A percentile compares a stretch with the other conserved stretches of the same genome.
These are phyloP conservation scores for Dusona sp. DNA, from an alignment of 2,888 invertebrate genomes.

Conservation along the genomic window DNA sequence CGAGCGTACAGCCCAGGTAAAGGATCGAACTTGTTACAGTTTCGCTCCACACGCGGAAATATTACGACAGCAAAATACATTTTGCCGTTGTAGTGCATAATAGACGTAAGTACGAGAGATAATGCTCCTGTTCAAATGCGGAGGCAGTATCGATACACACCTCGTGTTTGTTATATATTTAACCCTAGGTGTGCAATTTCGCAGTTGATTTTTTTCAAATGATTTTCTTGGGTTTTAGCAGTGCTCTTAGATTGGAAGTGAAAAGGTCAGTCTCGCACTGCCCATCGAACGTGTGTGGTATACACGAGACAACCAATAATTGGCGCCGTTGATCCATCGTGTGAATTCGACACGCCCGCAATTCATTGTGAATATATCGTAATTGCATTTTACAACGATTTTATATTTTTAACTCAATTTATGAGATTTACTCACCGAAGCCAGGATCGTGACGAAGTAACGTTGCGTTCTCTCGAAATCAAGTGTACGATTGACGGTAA, in stretches of 20 bases:
- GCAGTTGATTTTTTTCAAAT: slow-evolving; percentile 6
- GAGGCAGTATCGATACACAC: slow-evolving; percentile 8
- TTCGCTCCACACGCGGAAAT: slow-evolving; percentile 35
- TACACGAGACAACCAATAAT: slow-evolving; percentile 45
- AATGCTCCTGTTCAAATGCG: slow-evolving; percentile 38
- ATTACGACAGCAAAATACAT: slow-evolving; percentile 37
- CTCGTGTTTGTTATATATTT: slow-evolving; percentile 24
- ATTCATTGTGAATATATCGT: slow-evolving; percentile 7
- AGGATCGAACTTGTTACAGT: slow-evolving; percentile 14
- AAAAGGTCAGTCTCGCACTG: slow-evolving; percentile 52
- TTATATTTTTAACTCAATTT: neutral
- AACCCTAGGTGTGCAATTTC: slow-evolving; percentile 53
- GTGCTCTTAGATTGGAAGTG: slow-evolving; percentile 13
- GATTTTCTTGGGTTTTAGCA: slow-evolving; percentile 15
- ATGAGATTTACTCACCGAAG: slow-evolving; percentile 88
- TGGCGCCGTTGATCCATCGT: slow-evolving; percentile 46
- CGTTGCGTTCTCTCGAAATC: slow-evolving; percentile 95
- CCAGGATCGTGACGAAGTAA: slow-evolving; percentile 94
- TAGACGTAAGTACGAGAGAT: slow-evolving; percentile 12
- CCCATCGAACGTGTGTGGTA: slow-evolving; percentile 9
- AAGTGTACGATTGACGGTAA: slow-evolving; percentile 93
- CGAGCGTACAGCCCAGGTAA: neutral
- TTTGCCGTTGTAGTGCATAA: slow-evolving; percentile 3
- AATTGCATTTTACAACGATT: slow-evolving; percentile 6
- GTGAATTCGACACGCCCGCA: slow-evolving; percentile 56